Conservation (phyloP, 2,113 vertebrate species). For the Semicossyphus pulcher region DNA sequence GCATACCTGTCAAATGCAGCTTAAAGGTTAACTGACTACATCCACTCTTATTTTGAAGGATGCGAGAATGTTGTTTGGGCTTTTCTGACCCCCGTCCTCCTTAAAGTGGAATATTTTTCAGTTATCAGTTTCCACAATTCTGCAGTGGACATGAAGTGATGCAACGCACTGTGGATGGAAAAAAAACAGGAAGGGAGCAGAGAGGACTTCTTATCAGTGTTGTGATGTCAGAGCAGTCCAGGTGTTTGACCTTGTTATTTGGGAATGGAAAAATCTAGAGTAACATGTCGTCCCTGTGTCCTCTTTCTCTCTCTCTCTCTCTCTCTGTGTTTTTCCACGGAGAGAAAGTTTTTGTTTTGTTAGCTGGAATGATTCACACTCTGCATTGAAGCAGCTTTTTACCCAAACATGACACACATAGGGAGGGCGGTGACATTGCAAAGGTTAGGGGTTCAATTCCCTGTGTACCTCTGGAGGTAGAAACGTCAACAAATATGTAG, state of each 20-base stretch:
- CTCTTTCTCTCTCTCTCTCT: neutral
- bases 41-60: no score
- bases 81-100: no score
- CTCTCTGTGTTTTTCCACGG: constrained; percentile 26
- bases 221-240: constrained; percentile 40
- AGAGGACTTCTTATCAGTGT: constrained; percentile 67
- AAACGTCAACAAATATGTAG: neutral
- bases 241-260: constrained; percentile 67
- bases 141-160: constrained; percentile 10
- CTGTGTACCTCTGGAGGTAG: no score
- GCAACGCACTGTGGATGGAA: constrained; percentile 7
- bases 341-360: constrained; percentile 1
- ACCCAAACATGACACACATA: neutral
- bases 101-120: no score
- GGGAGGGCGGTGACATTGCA: no score
- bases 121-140: no score
- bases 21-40: no score
- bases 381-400: neutral
- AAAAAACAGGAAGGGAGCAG: constrained; percentile 10
- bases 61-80: no score
- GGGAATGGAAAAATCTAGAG: constrained; percentile 46
- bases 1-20: no score
- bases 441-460: no score
- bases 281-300: constrained; percentile 10
- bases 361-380: constrained; percentile 24